Conservation (phyloP, 2,888 invertebrate genomes). For the Aphelenchoides bicaudatus region DNA sequence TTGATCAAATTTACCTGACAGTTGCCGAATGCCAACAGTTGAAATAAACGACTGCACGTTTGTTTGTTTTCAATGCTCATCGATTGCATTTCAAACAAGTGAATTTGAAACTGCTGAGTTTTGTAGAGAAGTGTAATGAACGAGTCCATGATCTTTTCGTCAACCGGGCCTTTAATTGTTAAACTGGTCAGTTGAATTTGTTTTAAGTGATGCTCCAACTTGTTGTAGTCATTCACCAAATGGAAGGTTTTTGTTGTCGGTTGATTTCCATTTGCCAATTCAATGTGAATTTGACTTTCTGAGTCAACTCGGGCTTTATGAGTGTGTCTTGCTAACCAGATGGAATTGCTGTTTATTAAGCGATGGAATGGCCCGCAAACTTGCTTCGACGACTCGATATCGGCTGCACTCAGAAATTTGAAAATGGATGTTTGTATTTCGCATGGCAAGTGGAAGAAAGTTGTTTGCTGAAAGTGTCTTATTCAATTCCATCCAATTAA, state of each 20-base stretch:
- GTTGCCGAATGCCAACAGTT: constrained; percentile 12
- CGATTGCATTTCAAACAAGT: constrained; percentile 7
- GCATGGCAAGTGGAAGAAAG: neutral
- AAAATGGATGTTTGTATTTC: neutral
- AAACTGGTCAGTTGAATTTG: neutral
- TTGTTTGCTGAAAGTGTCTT: too few species aligned
- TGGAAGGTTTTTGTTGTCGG: neutral
- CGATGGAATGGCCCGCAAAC: neutral
- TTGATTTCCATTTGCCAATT: neutral
- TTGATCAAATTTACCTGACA: constrained; percentile 14
- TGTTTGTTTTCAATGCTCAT: constrained; percentile 6
- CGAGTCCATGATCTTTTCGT: neutral
- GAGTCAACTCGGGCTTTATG: neutral
- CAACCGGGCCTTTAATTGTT: neutral
- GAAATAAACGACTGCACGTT: constrained; percentile 11
- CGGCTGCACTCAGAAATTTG: neutral
- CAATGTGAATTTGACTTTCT: neutral
- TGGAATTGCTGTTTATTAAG: neutral
- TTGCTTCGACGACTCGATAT: neutral
- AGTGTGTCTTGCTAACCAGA: neutral
- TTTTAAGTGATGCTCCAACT: neutral
- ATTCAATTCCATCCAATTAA: too few species aligned
- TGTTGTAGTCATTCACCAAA: neutral
- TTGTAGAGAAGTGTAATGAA: constrained; percentile 2
- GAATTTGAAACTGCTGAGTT: constrained; percentile 1